Evolutionary conservation across 2,888 invertebrate species (phyloP), one percentile per base, ranked within the genome.

Genomic region (Morpho achilles): DNA sequence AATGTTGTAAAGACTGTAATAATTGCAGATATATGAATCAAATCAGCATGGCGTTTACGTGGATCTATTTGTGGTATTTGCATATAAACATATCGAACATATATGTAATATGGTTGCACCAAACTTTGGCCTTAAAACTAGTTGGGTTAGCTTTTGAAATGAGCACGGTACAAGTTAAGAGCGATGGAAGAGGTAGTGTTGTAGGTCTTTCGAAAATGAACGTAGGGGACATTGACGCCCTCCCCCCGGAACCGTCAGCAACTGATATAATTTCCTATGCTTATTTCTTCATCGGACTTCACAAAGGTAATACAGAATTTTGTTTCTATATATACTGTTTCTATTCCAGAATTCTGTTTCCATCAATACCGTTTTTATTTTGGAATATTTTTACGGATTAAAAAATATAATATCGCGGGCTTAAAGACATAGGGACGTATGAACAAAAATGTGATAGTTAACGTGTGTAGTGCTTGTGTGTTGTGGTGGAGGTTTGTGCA

Each of bases 131-230:
- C 1, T 82, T 98, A 7, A 94, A 96, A 77, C 91, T 97, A 66
- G 94, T 96, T 4, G 97, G 97, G 0, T 77, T 98, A 56, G 95
- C 96, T 1, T 97, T 95, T 78, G 97, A 98, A 86, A 86, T 97
- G 76, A 71, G 74, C 73, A 72, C 73, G 67, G 72, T 65, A 8
- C 73, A 73, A 8, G 74, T 67, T 6, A 72, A 63, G 53, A 16
- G 47, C 65, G 86, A 79, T 63, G 75, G 80, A 62, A 78, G 77
- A 50, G 52, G 54, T 6, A 32, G 32, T 32, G 32, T 32, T 3
- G 23, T 60, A 1, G 60, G 64, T 6, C 52, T 62, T 9, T 53
- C 63, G 16, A 72, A 64, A 67, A 10, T 64, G 22, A 59, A 60
- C 8, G 58, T 65, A 7, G 70, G 50, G 7, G 75, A 80, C 7